Evolutionary conservation across 2,113 vertebrate genomes (phyloP).

Genomic region (Rhinichthys klamathensis): DNA sequence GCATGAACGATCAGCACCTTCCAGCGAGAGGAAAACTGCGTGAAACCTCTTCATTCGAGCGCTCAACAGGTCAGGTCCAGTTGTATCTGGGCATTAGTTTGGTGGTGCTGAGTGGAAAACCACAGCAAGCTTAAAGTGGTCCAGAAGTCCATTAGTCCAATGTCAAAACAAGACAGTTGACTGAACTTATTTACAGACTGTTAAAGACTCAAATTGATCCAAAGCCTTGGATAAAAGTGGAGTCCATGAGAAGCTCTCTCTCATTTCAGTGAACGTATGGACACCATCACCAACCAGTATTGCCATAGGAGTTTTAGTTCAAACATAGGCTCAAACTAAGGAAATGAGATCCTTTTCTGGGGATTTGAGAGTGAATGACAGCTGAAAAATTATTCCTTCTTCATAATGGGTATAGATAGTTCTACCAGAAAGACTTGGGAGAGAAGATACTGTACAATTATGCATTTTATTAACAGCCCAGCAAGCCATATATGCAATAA

Average conservation of each 20-base stretch:
- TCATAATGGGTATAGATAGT: background rate
- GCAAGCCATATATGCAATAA: no score
- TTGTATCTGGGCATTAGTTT: background rate
- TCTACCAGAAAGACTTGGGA: no score
- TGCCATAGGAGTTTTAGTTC: background rate
- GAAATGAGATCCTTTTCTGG: background rate
- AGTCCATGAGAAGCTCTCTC: no score
- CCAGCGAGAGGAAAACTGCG: conserved; percentile 7
- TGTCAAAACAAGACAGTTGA: conserved; percentile 18
- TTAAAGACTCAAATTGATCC: conserved; percentile 24
- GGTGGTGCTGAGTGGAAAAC: conserved; percentile 5
- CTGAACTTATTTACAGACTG: conserved; percentile 34
- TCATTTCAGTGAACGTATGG: background rate
- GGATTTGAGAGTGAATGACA: background rate
- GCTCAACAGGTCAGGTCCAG: background rate
- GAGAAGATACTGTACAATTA: no score
- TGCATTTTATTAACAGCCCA: no score
- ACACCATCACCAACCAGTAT: background rate
- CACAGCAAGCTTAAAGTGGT: conserved; percentile 26
- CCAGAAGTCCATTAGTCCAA: conserved; percentile 26
- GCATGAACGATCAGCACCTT: background rate
- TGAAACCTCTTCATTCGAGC: background rate
- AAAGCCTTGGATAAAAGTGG: conserved; percentile 24
- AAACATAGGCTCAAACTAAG: background rate
- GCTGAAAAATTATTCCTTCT: background rate